A percentile compares a stretch with the other conserved stretches of the same genome.
These are phyloP conservation scores for Etheostoma nigrum DNA, from an alignment of 2,797 vertebrate genomes.

Conservation along the genomic window DNA sequence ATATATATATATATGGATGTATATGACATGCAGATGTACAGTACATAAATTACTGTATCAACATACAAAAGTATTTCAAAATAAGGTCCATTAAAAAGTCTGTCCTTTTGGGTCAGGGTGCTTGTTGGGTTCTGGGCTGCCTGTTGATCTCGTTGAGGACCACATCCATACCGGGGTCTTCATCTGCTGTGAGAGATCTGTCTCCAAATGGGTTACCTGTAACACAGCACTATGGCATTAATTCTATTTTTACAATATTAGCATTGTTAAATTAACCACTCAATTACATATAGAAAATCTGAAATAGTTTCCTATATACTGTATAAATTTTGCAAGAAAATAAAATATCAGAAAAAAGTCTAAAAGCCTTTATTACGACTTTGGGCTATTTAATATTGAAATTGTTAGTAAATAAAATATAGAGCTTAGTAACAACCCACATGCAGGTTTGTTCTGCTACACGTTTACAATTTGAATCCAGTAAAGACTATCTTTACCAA, in stretches of 20 bases:
- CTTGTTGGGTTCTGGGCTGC: constrained; percentile 44
- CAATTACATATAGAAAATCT: too few relatives aligned
- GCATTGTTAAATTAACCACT: not conserved
- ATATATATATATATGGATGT: not conserved
- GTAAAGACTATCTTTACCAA: constrained; percentile 33
- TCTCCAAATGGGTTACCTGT: constrained; percentile 78
- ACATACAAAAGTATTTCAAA: constrained; percentile 35
- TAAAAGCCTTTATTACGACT: too few relatives aligned
- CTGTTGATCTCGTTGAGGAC: constrained; percentile 81
- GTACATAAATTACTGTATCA: constrained; percentile 35
- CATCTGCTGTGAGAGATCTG: constrained; percentile 70
- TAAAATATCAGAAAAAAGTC: too few relatives aligned
- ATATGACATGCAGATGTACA: not conserved
- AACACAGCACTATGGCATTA: constrained; percentile 26
- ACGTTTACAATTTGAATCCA: not conserved
- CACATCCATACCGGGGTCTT: constrained; percentile 70
- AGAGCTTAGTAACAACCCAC: too few relatives aligned
- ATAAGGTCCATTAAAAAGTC: not conserved
- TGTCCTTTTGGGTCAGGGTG: constrained; percentile 20
- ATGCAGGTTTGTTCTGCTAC: too few relatives aligned
- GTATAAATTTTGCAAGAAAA: too few relatives aligned
- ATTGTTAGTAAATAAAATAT: too few relatives aligned
- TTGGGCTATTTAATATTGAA: too few relatives aligned
- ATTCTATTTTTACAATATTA: not conserved
- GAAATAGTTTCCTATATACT: not conserved